Percentiles rank a stretch among this genome's conserved stretches.
Conservation (phyloP, 2,113 vertebrate genomes). For the Hemibagrus wyckioides region DNA sequence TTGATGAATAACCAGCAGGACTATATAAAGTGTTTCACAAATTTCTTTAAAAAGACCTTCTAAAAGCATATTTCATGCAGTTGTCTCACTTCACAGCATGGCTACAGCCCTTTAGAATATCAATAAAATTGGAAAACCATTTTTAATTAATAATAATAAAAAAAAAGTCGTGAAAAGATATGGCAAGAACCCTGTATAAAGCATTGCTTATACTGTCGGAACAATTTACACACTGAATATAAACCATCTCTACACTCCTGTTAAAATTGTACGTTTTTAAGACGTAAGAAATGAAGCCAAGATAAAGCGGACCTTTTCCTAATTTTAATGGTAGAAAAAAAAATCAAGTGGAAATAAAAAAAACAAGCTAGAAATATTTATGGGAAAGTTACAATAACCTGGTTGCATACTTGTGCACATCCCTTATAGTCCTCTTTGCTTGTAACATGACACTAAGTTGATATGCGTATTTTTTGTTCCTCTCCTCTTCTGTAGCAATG, state of each 20-base stretch:
- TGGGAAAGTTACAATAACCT: background rate
- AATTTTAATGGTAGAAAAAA: background rate
- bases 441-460: background rate
- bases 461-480: background rate
- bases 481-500: background rate
- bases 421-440: background rate
- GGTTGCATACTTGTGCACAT: background rate
- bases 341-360: background rate
- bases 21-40: background rate
- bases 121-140: background rate
- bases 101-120: background rate
- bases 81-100: background rate
- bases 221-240: background rate
- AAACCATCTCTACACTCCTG: background rate
- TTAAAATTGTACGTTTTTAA: background rate
- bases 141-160: background rate
- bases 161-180: background rate
- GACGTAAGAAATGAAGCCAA: background rate
- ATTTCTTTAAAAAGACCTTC: background rate
- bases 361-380: background rate
- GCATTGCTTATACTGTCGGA: background rate
- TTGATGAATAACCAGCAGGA: background rate
- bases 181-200: slow-evolving; percentile 11
- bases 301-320: background rate
- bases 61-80: background rate